These are phyloP conservation scores for Agriopis aurantiaria DNA, from an alignment of 2,888 invertebrate species.

Conservation along the genomic window DNA sequence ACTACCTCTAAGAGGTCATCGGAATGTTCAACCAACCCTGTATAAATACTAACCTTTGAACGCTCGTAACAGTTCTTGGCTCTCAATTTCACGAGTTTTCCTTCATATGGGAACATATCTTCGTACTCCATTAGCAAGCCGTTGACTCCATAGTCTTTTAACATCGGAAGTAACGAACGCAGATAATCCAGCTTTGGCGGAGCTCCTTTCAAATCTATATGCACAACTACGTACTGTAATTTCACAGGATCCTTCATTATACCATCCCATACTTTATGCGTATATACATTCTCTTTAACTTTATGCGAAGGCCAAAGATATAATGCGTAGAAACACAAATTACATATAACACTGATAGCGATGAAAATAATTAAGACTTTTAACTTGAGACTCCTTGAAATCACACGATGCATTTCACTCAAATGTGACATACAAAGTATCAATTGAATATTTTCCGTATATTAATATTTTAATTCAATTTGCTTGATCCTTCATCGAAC, in stretches of 20 bases:
- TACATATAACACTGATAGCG: neutral
- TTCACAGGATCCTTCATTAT: slow-evolving; percentile 26
- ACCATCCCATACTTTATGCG: neutral
- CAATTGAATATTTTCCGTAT: neutral
- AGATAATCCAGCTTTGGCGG: slow-evolving; percentile 90
- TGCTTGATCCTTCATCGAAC: neutral
- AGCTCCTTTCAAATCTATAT: slow-evolving; percentile 94
- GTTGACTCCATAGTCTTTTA: slow-evolving; percentile 89
- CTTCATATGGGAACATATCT: slow-evolving; percentile 94
- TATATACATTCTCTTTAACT: neutral
- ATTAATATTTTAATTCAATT: neutral
- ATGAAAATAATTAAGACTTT: neutral
- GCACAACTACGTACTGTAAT: slow-evolving; percentile 89
- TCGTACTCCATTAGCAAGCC: slow-evolving; percentile 94
- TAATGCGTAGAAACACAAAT: neutral
- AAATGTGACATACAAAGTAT: neutral
- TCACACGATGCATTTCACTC: neutral
- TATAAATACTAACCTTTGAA: slow-evolving; percentile 58
- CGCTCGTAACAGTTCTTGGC: slow-evolving; percentile 88
- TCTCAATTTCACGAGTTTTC: slow-evolving; percentile 85
- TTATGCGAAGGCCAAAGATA: neutral
- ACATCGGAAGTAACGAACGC: slow-evolving; percentile 86
- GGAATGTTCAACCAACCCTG: too few relatives aligned
- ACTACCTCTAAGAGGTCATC: too few relatives aligned
- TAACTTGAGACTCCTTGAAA: neutral